These are phyloP conservation scores for Drosophila nr. perissopoda DNA, from an alignment of 2,888 invertebrate species.

Conservation along the genomic window DNA sequence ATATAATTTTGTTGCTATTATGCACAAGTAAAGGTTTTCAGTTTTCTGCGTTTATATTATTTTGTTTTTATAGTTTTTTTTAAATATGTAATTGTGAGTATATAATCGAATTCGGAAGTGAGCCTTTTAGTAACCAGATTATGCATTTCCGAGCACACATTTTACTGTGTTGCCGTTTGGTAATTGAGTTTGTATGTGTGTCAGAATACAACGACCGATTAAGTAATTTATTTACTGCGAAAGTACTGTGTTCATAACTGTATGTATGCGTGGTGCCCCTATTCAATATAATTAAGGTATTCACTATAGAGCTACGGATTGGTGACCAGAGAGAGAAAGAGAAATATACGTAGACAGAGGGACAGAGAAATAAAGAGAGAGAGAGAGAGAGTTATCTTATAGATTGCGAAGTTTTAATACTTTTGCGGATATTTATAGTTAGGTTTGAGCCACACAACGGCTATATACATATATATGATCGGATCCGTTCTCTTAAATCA, in stretches of 20 bases:
- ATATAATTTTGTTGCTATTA: too few species aligned
- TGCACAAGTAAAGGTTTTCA: neutral
- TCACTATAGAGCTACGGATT: conserved; percentile 3
- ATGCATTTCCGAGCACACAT: conserved; percentile 42
- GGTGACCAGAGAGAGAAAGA: neutral
- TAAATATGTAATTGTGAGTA: conserved; percentile 17
- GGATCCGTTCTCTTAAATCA: neutral
- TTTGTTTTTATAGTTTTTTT: neutral
- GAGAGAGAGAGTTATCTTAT: neutral
- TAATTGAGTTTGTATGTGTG: conserved; percentile 30
- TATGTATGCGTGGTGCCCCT: conserved; percentile 28
- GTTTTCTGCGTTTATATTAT: neutral
- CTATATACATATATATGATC: neutral
- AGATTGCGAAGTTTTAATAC: neutral
- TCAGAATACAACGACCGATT: conserved; percentile 11
- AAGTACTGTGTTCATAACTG: conserved; percentile 10
- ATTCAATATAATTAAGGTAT: conserved; percentile 39
- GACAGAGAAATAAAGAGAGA: neutral
- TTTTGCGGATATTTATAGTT: neutral
- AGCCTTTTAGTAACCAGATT: conserved; percentile 45
- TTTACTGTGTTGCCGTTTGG: conserved; percentile 38
- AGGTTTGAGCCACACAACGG: neutral
- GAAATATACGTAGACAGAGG: neutral
- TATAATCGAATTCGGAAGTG: conserved; percentile 42
- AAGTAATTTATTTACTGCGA: conserved; percentile 34